Conservation (phyloP, 1,140 invertebrate genomes). For the Heterodera carotae region DNA sequence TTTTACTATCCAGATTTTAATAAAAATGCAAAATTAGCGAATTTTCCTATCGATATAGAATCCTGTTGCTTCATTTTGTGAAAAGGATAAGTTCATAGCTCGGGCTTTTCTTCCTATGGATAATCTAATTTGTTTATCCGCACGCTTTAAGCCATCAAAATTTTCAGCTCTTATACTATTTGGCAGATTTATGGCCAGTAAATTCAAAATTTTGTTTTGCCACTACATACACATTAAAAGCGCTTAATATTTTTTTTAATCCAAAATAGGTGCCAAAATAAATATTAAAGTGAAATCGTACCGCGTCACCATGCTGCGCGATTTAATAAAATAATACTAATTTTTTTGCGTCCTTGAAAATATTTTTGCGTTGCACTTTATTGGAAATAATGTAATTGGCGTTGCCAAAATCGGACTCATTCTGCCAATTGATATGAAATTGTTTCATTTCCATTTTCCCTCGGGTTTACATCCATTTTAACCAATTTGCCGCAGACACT, state of each 20-base stretch:
- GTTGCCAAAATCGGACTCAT: constrained; percentile 1
- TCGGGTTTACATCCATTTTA: neutral
- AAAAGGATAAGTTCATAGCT: too few relatives aligned
- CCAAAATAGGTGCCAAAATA: too few relatives aligned
- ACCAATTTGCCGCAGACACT: neutral
- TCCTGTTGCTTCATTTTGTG: too few relatives aligned
- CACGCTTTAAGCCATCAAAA: neutral
- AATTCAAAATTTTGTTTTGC: neutral
- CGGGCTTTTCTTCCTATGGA: neutral
- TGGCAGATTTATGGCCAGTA: neutral
- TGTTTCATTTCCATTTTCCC: neutral
- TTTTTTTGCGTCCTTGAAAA: neutral
- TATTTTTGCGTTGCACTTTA: neutral
- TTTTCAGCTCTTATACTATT: neutral
- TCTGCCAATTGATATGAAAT: neutral
- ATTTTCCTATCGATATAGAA: too few relatives aligned
- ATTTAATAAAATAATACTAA: neutral
- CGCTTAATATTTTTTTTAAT: too few relatives aligned
- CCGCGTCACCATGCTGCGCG: too few relatives aligned
- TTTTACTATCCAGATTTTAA: too few relatives aligned
- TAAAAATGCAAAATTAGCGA: too few relatives aligned
- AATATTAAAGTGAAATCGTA: too few relatives aligned
- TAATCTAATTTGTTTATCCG: neutral
- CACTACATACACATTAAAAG: neutral
- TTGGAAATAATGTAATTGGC: too few relatives aligned